Evolutionary conservation across 2,888 invertebrate genomes (phyloP).

Genomic region (Hipparchia sbordonii): DNA sequence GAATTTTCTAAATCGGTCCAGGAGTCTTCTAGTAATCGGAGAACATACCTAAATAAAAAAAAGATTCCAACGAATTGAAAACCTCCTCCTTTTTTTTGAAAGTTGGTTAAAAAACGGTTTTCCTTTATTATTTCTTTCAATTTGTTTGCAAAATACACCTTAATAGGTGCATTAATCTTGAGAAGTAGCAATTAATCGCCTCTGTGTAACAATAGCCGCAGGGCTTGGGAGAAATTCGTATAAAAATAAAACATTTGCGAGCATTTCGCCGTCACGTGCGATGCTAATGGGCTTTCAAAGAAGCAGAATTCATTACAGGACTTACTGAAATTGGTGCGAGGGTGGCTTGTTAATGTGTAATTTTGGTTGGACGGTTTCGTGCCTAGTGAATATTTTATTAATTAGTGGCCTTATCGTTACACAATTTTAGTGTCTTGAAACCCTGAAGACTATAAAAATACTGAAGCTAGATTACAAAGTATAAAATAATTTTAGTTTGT

Average conservation of each 20-base stretch:
- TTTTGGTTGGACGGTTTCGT: conserved; percentile 32
- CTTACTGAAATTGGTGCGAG: conserved; percentile 45
- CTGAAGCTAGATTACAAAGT: no score
- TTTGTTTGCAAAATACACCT: conserved; percentile 29
- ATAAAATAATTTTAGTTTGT: no score
- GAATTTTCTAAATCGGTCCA: no score
- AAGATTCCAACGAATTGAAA: no score
- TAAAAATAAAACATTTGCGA: conserved; percentile 40
- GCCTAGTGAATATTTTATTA: conserved; percentile 27
- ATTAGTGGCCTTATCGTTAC: conserved; percentile 2
- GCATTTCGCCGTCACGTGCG: conserved; percentile 53
- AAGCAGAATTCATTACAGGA: conserved; percentile 51
- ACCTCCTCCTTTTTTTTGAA: no score
- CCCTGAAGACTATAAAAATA: no score
- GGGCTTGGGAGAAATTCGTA: conserved; percentile 38
- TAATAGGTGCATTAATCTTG: conserved; percentile 33
- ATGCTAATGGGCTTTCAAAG: conserved; percentile 51
- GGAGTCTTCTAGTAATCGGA: no score
- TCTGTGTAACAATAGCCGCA: conserved; percentile 32
- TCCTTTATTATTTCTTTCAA: conserved; percentile 5
- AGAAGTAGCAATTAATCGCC: conserved; percentile 38
- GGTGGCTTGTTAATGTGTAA: conserved; percentile 41
- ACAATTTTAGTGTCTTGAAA: not conserved
- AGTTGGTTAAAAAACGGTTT: no score
- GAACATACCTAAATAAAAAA: no score